Percentiles rank a stretch among this genome's conserved stretches.
These are phyloP conservation scores for Echinometra lucunter DNA, from an alignment of 53 echinoderm and acorn worm species.

Conservation along the genomic window DNA sequence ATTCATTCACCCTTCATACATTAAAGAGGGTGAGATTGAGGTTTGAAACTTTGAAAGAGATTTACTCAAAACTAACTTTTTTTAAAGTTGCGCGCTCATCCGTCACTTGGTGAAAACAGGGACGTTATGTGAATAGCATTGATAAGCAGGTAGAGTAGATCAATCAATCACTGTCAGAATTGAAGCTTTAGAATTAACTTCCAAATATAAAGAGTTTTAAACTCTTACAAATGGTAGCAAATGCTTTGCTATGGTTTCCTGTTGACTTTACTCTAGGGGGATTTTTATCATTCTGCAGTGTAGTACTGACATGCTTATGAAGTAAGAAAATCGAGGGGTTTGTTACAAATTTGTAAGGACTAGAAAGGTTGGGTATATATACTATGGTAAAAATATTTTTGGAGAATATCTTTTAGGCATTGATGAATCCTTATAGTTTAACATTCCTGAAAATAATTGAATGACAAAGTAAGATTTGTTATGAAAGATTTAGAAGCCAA, in stretches of 20 bases:
- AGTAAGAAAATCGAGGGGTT: neutral
- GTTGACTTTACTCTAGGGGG: neutral
- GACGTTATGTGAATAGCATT: too few relatives aligned
- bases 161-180: too few relatives aligned
- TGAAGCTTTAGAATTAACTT: neutral
- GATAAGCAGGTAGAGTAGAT: too few relatives aligned
- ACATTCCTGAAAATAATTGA: neutral
- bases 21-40: too few relatives aligned
- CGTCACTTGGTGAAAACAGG: too few relatives aligned
- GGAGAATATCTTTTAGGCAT: neutral
- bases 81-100: too few relatives aligned
- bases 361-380: neutral
- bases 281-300: neutral
- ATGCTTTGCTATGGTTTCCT: neutral
- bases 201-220: neutral
- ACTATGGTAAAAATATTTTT: neutral
- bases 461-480: neutral
- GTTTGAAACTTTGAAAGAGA: too few relatives aligned
- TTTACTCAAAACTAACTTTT: too few relatives aligned
- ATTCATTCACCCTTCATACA: too few relatives aligned
- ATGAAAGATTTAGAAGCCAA: neutral
- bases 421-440: neutral
- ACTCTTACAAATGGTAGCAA: neutral
- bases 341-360: neutral
- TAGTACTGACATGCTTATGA: neutral